Evolutionary conservation across 2,113 vertebrate genomes (phyloP).

Genomic region (Myotis brandtii): DNA sequence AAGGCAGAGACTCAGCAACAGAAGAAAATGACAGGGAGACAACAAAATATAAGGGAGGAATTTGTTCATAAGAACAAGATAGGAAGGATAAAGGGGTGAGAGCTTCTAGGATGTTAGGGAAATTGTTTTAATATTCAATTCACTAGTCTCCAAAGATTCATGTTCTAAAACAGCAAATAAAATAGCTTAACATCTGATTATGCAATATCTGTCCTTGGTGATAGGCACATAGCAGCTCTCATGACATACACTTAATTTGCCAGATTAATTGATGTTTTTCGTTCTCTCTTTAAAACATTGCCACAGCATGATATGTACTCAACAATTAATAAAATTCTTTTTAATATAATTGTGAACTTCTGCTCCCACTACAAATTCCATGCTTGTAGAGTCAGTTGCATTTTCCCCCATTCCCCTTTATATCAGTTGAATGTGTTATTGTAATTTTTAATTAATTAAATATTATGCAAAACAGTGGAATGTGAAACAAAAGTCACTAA

Average conservation of each 20-base stretch:
- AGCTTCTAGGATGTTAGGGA: not conserved
- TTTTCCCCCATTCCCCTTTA: not conserved
- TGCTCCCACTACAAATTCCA: not conserved
- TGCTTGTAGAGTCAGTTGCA: not conserved
- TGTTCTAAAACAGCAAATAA: conserved; percentile 23
- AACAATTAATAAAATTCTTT: not conserved
- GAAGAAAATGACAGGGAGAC: not conserved
- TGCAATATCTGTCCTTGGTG: not conserved
- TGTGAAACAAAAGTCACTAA: conserved; percentile 1
- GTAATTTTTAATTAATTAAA: conserved; percentile 6
- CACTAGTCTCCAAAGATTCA: not conserved
- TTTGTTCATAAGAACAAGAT: conserved; percentile 25
- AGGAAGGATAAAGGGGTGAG: not conserved
- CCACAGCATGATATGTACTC: not conserved
- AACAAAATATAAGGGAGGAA: not conserved
- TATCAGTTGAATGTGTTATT: not conserved
- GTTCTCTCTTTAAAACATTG: not conserved
- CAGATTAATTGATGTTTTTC: not conserved
- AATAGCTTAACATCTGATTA: conserved; percentile 6
- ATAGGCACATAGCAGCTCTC: not conserved
- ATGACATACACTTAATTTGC: conserved; percentile 17
- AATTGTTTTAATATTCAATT: conserved; percentile 53
- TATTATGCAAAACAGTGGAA: not conserved
- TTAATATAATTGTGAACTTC: not conserved
- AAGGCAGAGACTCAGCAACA: not conserved